phyloP scores from a whole-genome alignment of 2,797 vertebrate genomes.

The Coluber constrictor region DNA sequence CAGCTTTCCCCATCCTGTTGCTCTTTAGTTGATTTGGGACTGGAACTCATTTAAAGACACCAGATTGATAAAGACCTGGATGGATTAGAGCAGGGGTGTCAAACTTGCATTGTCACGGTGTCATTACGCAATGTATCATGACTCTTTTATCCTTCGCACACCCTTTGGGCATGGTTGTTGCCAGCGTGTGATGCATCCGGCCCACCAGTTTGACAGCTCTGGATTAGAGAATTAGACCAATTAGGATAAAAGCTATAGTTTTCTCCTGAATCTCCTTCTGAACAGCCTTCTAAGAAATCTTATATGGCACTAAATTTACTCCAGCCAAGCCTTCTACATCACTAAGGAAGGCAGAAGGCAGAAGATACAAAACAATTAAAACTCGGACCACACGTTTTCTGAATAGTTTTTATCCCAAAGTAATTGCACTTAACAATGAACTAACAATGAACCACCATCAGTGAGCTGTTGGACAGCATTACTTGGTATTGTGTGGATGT shows the following conservation, averaged over 20 bases:
- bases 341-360: not conserved
- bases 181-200: too few relatives aligned
- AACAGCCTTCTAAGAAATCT: not conserved
- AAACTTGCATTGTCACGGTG: too few relatives aligned
- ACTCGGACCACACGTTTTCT: too few relatives aligned
- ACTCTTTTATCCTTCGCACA: too few relatives aligned
- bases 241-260: not conserved
- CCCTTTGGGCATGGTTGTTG: too few relatives aligned
- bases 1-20: not conserved
- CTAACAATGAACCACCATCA: too few relatives aligned
- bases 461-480: too few relatives aligned
- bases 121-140: too few relatives aligned
- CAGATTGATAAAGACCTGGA: not conserved
- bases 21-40: not conserved
- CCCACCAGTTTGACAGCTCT: not conserved
- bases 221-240: not conserved
- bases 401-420: too few relatives aligned
- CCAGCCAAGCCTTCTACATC: not conserved
- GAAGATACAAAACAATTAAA: too few relatives aligned
- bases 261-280: not conserved
- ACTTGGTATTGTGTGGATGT: too few relatives aligned
- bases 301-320: not conserved
- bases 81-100: not conserved
- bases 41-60: not conserved
- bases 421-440: too few relatives aligned